A percentile compares a stretch with the other conserved stretches of the same genome.
Conservation (phyloP, 1,140 invertebrate species). For the Steinernema khuongi region DNA sequence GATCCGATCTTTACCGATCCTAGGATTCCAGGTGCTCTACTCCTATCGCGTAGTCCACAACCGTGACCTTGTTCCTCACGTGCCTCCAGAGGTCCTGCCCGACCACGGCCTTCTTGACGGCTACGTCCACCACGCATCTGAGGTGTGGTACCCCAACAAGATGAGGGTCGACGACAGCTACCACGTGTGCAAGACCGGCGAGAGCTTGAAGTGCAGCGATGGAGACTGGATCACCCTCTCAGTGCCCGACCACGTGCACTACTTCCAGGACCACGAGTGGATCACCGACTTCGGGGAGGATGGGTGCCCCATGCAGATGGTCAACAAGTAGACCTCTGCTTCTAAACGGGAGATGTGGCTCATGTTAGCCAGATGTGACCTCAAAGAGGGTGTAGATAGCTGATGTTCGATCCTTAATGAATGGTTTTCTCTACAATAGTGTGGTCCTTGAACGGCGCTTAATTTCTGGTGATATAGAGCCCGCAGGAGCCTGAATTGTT, state of each 20-base stretch:
- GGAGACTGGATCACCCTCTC: neutral
- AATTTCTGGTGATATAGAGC: too few relatives aligned
- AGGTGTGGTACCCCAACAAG: constrained; percentile 28
- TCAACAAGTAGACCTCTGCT: neutral
- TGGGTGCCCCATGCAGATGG: neutral
- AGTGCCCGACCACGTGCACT: neutral
- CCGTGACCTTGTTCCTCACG: constrained; percentile 29
- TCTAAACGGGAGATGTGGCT: neutral
- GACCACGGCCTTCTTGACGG: constrained; percentile 24
- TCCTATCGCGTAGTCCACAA: constrained; percentile 26
- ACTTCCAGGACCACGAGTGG: neutral
- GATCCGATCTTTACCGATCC: neutral
- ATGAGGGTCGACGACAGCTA: neutral
- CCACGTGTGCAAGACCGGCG: neutral
- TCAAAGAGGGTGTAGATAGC: too few relatives aligned
- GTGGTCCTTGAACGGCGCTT: too few relatives aligned
- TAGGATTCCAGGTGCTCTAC: constrained; percentile 19
- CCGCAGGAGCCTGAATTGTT: too few relatives aligned
- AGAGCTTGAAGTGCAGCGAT: neutral
- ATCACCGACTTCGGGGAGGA: neutral
- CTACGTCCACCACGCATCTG: constrained; percentile 31
- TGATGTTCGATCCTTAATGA: too few relatives aligned
- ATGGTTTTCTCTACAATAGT: too few relatives aligned
- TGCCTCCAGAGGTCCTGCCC: constrained; percentile 19
- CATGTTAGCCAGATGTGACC: too few relatives aligned